A percentile compares a stretch with the other conserved stretches of the same genome.
Evolutionary conservation across 2,888 invertebrate species (phyloP).

Genomic region (Apocheima hispidaria): DNA sequence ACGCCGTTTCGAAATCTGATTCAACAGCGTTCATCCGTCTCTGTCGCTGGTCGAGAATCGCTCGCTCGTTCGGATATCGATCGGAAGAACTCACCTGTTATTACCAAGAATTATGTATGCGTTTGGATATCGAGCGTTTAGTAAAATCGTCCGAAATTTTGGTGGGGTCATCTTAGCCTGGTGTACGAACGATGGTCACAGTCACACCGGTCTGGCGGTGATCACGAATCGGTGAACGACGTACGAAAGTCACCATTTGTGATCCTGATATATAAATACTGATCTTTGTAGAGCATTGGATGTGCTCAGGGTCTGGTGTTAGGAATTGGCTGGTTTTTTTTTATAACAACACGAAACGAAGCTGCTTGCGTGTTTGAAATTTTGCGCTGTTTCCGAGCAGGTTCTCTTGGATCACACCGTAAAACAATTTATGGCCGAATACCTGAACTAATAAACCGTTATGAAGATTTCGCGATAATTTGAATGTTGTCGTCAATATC

Average conservation of each 20-base stretch:
- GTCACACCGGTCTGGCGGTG: conserved; percentile 1
- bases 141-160: background rate
- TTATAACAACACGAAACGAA: background rate
- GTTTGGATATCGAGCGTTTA: conserved; percentile 40
- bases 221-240: background rate
- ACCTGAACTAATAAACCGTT: no score
- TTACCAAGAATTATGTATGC: conserved; percentile 16
- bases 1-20: background rate
- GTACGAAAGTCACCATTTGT: conserved; percentile 4
- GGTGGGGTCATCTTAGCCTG: background rate
- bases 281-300: conserved; percentile 6
- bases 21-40: background rate
- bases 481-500: no score
- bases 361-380: background rate
- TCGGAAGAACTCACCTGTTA: background rate
- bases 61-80: background rate
- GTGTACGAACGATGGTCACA: conserved; percentile 6
- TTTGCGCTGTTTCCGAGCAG: background rate
- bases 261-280: background rate
- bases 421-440: background rate
- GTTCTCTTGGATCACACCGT: background rate
- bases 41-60: background rate
- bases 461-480: no score
- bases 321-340: conserved; percentile 18
- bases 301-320: conserved; percentile 7